These are phyloP conservation scores for Ochlodes sylvanus DNA, from an alignment of 2,888 invertebrate genomes.

Conservation along the genomic window DNA sequence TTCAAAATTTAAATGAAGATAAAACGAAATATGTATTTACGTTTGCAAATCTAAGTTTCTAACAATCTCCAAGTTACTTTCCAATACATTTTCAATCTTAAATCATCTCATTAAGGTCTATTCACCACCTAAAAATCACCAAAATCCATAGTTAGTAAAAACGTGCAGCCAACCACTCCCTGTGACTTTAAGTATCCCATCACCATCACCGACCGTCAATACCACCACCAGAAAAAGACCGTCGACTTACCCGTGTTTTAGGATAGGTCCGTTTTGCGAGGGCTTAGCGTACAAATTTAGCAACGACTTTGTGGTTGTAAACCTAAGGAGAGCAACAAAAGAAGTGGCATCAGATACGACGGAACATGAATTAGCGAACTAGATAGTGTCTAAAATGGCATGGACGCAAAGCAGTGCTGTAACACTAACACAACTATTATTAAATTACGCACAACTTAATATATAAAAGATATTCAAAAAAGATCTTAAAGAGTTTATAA, in stretches of 20 bases:
- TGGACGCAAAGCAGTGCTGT: slow-evolving; percentile 21
- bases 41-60: neutral
- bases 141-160: slow-evolving; percentile 15
- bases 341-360: slow-evolving; percentile 44
- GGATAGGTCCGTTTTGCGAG: slow-evolving; percentile 85
- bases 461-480: no score
- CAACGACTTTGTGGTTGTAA: slow-evolving; percentile 89
- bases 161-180: slow-evolving; percentile 23
- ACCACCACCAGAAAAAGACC: slow-evolving; percentile 45
- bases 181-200: slow-evolving; percentile 36
- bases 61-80: neutral
- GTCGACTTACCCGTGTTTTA: slow-evolving; percentile 89
- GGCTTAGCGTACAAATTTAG: slow-evolving; percentile 89
- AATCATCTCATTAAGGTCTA: neutral
- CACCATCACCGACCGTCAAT: slow-evolving; percentile 47
- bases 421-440: slow-evolving; percentile 15
- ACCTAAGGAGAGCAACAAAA: slow-evolving; percentile 84
- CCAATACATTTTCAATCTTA: neutral
- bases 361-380: slow-evolving; percentile 21
- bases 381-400: slow-evolving; percentile 16
- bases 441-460: neutral
- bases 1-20: no score
- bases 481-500: no score
- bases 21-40: neutral
- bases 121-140: neutral